A percentile compares a stretch with the other conserved stretches of the same genome.
phyloP scores from a whole-genome alignment of 2,888 invertebrate species.

The Synanthedon formicaeformis region DNA sequence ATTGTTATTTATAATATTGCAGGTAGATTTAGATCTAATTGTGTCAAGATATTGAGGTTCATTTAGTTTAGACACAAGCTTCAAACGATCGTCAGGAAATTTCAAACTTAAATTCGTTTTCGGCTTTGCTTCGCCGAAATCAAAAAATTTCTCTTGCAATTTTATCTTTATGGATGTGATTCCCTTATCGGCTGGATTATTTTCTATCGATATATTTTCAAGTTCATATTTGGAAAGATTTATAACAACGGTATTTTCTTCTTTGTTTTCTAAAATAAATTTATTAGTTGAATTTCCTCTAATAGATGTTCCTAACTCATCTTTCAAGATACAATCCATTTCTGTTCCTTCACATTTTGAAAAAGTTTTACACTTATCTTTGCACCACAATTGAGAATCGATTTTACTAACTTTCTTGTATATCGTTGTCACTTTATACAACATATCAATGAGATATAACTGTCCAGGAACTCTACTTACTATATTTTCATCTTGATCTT shows the following conservation, averaged over 20 bases:
- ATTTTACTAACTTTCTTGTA: conserved; percentile 24
- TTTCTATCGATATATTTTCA: conserved; percentile 35
- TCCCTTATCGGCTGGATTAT: conserved; percentile 22
- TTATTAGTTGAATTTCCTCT: conserved; percentile 17
- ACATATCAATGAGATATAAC: conserved; percentile 34
- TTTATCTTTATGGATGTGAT: conserved; percentile 34
- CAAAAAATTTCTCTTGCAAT: conserved; percentile 28
- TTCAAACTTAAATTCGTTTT: conserved; percentile 23
- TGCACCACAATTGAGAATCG: conserved; percentile 8
- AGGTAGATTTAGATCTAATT: not conserved
- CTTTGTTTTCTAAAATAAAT: conserved; percentile 19
- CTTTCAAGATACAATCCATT: conserved; percentile 12
- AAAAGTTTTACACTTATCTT: conserved; percentile 4
- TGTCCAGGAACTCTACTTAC: conserved; percentile 26
- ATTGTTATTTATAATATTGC: not conserved
- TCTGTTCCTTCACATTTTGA: conserved; percentile 3
- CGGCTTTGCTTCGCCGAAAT: conserved; percentile 18
- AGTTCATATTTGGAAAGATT: conserved; percentile 40
- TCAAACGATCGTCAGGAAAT: conserved; percentile 17
- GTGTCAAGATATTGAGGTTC: not conserved
- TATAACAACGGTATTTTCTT: conserved; percentile 34
- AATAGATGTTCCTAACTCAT: conserved; percentile 17
- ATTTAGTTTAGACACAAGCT: not conserved
- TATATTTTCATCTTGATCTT: conserved; percentile 7
- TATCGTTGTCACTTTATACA: conserved; percentile 42